phyloP scores from a whole-genome alignment of 2,113 vertebrate species.

The Taurulus bubalis region DNA sequence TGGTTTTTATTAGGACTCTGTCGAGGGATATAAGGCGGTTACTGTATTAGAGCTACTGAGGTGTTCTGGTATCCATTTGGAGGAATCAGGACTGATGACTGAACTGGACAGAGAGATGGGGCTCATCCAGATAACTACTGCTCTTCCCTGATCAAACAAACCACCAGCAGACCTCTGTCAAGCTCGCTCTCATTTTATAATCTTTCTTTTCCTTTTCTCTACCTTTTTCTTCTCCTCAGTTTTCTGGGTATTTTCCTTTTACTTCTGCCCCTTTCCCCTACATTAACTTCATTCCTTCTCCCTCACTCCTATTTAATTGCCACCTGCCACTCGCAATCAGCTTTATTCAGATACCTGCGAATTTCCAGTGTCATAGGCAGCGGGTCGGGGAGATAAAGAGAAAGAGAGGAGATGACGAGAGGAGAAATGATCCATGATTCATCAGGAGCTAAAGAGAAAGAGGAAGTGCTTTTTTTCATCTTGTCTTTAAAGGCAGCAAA shows the following conservation, averaged over 20 bases:
- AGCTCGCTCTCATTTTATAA: constrained; percentile 46
- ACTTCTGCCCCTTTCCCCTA: not conserved
- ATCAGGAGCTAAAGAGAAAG: constrained; percentile 63
- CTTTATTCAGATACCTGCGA: constrained; percentile 55
- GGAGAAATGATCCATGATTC: constrained; percentile 70
- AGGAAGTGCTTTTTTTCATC: constrained; percentile 45
- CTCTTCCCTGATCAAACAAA: constrained; percentile 79
- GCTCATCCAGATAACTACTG: constrained; percentile 70
- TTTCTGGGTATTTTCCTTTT: constrained; percentile 15
- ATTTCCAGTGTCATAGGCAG: constrained; percentile 47
- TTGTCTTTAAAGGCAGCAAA: constrained; percentile 61
- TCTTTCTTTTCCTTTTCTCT: constrained; percentile 35
- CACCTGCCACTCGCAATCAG: constrained; percentile 72
- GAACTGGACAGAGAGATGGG: constrained; percentile 50
- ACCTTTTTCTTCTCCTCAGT: not conserved
- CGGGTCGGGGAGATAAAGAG: constrained; percentile 59
- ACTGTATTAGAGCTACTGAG: constrained; percentile 72
- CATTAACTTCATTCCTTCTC: constrained; percentile 37
- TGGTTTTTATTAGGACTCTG: constrained; percentile 72
- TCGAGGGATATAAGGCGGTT: constrained; percentile 65
- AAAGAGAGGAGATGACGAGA: constrained; percentile 54
- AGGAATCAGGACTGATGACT: constrained; percentile 79
- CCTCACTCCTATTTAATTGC: constrained; percentile 58
- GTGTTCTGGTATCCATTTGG: constrained; percentile 82
- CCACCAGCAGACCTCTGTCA: constrained; percentile 70